Evolutionary conservation across 2,888 invertebrate species (phyloP).

Genomic region (Lissocephala sabroskyi): DNA sequence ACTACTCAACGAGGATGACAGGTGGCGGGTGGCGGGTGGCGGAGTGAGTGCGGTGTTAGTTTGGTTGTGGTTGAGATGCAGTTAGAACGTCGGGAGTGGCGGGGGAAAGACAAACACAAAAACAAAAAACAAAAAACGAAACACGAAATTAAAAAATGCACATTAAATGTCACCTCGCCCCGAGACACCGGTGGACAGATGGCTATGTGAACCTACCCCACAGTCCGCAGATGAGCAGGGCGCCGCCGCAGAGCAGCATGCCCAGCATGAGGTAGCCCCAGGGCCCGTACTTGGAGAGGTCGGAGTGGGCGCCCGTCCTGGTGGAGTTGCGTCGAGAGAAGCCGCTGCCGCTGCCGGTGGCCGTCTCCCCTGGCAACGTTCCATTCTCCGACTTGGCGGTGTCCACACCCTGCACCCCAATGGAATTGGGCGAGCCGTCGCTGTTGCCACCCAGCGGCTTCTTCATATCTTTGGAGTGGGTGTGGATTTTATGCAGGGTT

Average conservation of each 20-base stretch:
- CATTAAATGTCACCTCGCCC: slow-evolving; percentile 38
- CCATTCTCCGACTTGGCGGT: slow-evolving; percentile 24
- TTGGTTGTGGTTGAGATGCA: background rate
- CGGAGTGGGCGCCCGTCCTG: slow-evolving; percentile 73
- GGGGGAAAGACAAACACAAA: slow-evolving; percentile 12
- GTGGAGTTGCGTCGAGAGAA: slow-evolving; percentile 66
- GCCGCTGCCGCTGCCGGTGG: slow-evolving; percentile 32
- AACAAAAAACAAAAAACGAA: slow-evolving; percentile 22
- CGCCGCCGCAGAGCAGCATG: slow-evolving; percentile 80
- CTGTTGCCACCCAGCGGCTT: slow-evolving; percentile 24
- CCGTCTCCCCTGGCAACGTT: slow-evolving; percentile 5
- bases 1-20: slow-evolving; percentile 36
- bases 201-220: slow-evolving; percentile 74
- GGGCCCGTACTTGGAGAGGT: slow-evolving; percentile 80
- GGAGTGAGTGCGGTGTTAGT: slow-evolving; percentile 4
- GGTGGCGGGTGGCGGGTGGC: slow-evolving; percentile 15
- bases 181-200: slow-evolving; percentile 10
- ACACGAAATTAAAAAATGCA: slow-evolving; percentile 30
- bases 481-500: slow-evolving; percentile 51
- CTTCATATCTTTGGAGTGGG: slow-evolving; percentile 48
- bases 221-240: slow-evolving; percentile 80
- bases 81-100: slow-evolving; percentile 7
- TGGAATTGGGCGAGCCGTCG: slow-evolving; percentile 40
- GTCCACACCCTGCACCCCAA: slow-evolving; percentile 19
- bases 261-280: slow-evolving; percentile 83